phyloP scores from a whole-genome alignment of 2,888 invertebrate genomes.

The Latrodectus elegans region DNA sequence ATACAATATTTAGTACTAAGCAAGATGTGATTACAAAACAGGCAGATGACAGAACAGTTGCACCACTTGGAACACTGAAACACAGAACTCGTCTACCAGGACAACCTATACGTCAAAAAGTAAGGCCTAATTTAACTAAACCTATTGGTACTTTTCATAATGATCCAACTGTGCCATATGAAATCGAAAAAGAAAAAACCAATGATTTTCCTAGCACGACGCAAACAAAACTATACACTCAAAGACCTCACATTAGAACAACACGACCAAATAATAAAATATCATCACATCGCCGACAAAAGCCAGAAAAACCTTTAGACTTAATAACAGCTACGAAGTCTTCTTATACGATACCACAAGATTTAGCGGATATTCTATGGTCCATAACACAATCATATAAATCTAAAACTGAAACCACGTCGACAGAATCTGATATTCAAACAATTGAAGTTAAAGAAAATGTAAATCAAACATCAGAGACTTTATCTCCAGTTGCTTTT shows the following conservation, averaged over 20 bases:
- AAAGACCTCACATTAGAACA: conserved; percentile 1
- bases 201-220: neutral
- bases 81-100: conserved; percentile 23
- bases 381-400: conserved; percentile 44
- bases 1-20: conserved; percentile 32
- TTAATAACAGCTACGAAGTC: conserved; percentile 6
- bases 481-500: conserved; percentile 28
- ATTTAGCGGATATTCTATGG: conserved; percentile 47
- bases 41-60: neutral
- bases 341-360: conserved; percentile 41
- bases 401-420: conserved; percentile 22
- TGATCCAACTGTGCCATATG: conserved; percentile 15
- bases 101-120: neutral
- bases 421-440: neutral
- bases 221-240: conserved; percentile 24
- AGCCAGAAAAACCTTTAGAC: conserved; percentile 13
- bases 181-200: conserved; percentile 11
- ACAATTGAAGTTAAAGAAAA: neutral
- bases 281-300: conserved; percentile 11
- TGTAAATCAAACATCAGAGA: conserved; percentile 2
- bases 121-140: conserved; percentile 11
- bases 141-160: conserved; percentile 8
- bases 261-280: conserved; percentile 12
- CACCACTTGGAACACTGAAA: conserved; percentile 3
- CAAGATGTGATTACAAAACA: conserved; percentile 4